Evolutionary conservation across 2,113 vertebrate species (phyloP), one percentile per base, ranked within the genome.

Genomic region (Leptocoma aspasia): DNA sequence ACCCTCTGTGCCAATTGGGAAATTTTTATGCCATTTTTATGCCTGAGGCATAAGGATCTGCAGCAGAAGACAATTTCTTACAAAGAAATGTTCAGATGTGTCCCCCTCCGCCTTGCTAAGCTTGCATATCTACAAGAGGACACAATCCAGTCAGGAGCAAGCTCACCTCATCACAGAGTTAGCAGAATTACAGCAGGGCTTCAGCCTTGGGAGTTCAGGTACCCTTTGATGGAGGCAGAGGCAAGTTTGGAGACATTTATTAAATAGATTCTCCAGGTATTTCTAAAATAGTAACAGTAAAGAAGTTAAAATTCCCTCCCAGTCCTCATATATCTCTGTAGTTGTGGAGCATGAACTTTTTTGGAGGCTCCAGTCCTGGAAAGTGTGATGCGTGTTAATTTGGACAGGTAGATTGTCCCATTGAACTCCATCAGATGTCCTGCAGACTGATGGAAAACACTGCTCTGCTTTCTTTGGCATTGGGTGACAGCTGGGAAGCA

Each of bases 321-420:
- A 87, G 56, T 47, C 65, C 64, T 69, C 80, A 49, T 78, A 86
- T 47, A 89, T 87, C 81, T 79, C 65, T 1, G 6, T 7, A 47
- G 76, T 66, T 83, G 82, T 73, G 56, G 64, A 92, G 86, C 94
- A 91, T 83, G 77, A 92, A 68, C 60, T 92, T 90, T 93, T 93
- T 76, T 95, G 86, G 76, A 93, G 76, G 50, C 42, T 88, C 15
- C 47, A 75, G 13, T 11, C 23, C 42, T 94, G 95, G 94, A 86
- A 95, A 93, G n/a, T 90, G 57, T 75, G 80, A 69, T 60, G 73
- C 66, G 28, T 82, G 57, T 65, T 79, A 33, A 78, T 90, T 90
- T 92, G 82, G 78, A 49, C 79, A 93, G 82, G 82, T 93, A 93
- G 87, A 65, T 39, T 49, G 53, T 37, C 30, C 49, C 44, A n/a